Conservation (phyloP, 2,797 vertebrate genomes). For the Euphonia xanthogaster region DNA sequence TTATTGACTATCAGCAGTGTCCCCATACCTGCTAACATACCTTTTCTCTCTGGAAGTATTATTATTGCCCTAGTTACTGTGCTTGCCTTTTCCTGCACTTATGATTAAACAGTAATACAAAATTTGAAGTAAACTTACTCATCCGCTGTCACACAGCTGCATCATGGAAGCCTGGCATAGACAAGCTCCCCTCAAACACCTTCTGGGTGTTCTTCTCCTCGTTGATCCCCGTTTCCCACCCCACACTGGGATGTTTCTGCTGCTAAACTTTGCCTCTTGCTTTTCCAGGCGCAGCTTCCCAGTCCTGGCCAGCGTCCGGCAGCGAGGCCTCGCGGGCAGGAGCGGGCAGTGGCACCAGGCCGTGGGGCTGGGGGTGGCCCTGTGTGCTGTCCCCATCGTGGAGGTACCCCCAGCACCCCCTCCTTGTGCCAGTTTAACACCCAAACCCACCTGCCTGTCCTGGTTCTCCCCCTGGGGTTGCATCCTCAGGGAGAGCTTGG, state of each 20-base stretch:
- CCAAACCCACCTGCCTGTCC: fast-evolving
- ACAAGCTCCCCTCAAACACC: fast-evolving
- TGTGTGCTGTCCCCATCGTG: constrained; percentile 74
- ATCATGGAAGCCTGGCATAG: background rate
- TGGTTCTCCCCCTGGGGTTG: background rate
- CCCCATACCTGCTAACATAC: background rate
- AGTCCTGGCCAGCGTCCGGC: background rate
- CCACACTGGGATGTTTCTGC: background rate
- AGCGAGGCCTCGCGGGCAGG: background rate
- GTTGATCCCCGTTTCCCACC: fast-evolving
- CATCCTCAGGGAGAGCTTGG: background rate
- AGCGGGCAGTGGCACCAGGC: constrained; percentile 53
- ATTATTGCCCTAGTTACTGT: background rate
- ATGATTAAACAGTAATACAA: fast-evolving
- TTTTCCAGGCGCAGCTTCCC: constrained; percentile 53
- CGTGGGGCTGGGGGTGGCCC: constrained; percentile 66
- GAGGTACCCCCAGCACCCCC: constrained; percentile 65
- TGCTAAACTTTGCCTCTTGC: background rate
- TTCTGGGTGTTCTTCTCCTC: background rate
- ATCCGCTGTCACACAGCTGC: fast-evolving
- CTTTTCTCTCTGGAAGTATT: background rate
- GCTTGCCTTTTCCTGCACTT: background rate
- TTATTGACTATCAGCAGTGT: background rate
- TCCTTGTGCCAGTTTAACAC: fast-evolving
- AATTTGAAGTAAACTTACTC: background rate